Evolutionary conservation across 2,888 invertebrate species (phyloP), one percentile per base, ranked within the genome.

Genomic region (Drosophila paracracens): DNA sequence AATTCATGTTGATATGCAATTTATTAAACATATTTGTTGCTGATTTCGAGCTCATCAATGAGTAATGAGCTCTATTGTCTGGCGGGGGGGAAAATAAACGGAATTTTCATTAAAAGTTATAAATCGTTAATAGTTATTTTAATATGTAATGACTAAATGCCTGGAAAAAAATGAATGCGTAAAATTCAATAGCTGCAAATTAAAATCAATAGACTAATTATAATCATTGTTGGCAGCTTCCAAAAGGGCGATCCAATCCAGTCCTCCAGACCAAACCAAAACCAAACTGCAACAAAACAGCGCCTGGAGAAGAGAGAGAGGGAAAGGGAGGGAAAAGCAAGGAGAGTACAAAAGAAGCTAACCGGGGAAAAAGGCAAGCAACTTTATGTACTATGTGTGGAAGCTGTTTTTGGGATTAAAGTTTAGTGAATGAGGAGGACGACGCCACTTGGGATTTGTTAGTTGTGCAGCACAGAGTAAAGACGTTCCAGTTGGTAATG

Each of bases 281-380:
- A 84, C 87, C 85, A 85, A 86, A 89, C 87, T 88, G 85, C 87
- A 89, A 82, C 89, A 74, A 82, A 74, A 56, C 72, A 82, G 70
- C 77, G 85, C 78, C 89, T 87, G 85, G 10, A 67, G 82, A 81
- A 62, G 78, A 50, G 56, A 60, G 2, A 48, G 10, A 74, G 46
- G 60, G 46, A 60, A 35, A 35, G 21, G 21, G 21, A 18, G 21
- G 33, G 0, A 35, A 16, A 16, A 68, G 59, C 58, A 51, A 53
- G 29, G 51, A 51, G 13, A 51, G 29, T 50, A 50, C 72, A 51
- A 54, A 56, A 25, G 64, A 46, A 51, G 64, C 67, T 67, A 68
- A 68, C 71, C 46, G 29, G 73, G 52, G 57, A 48, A 33, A 35
- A 27, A 43, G 66, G 70, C 58, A 51, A 69, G 72, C 79, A 50